Percentiles rank a stretch among this genome's conserved stretches.
Conservation (phyloP, 1,140 invertebrate species). For the Conus betulinus region DNA sequence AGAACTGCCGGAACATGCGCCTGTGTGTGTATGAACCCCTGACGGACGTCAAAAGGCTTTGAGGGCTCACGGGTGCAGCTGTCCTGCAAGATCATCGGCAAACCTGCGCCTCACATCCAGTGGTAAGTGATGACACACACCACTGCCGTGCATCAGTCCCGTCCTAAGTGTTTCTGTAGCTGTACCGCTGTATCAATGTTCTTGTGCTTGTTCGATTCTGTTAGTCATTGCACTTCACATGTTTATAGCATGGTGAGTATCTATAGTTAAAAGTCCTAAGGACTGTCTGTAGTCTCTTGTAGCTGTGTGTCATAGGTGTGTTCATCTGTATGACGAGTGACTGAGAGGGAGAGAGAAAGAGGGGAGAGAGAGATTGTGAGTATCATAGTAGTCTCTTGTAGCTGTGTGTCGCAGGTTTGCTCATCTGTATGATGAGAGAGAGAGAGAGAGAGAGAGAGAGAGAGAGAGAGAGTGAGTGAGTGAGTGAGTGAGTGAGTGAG, state of each 20-base stretch:
- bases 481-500: background rate
- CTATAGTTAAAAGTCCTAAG: too few species aligned
- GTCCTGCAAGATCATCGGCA: slow-evolving; percentile 70
- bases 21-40: slow-evolving; percentile 67
- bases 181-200: background rate
- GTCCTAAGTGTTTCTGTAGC: background rate
- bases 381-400: too few species aligned
- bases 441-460: too few species aligned
- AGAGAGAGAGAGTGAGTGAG: background rate
- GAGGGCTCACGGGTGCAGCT: slow-evolving; percentile 68
- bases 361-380: too few species aligned
- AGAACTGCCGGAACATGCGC: slow-evolving; percentile 73
- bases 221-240: too few species aligned
- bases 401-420: too few species aligned
- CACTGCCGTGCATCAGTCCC: background rate
- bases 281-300: too few species aligned
- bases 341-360: too few species aligned
- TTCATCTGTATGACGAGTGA: too few species aligned
- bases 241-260: background rate
- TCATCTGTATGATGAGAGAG: too few species aligned
- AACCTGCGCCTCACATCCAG: slow-evolving; percentile 66
- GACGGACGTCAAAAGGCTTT: slow-evolving; percentile 62
- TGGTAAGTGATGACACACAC: slow-evolving; percentile 63
- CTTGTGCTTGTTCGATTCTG: too few species aligned
- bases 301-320: too few species aligned